Percentiles rank a stretch among this genome's conserved stretches.
phyloP scores from a whole-genome alignment of 2,797 vertebrate species.

The Syncerus caffer region DNA sequence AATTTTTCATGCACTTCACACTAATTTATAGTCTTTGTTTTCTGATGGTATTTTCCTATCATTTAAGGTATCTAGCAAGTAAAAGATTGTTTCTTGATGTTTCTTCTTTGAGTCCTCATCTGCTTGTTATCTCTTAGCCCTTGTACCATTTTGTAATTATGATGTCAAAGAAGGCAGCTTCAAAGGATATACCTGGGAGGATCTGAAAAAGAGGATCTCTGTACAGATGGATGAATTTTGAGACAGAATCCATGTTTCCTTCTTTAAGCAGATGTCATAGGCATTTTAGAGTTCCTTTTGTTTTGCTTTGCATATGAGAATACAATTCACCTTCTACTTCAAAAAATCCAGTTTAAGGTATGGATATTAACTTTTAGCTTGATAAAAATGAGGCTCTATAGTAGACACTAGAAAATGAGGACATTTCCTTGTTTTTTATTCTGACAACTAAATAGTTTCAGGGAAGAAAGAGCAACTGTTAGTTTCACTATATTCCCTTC shows the following conservation, averaged over 20 bases:
- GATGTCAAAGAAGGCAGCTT: constrained; percentile 53
- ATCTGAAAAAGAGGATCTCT: constrained; percentile 41
- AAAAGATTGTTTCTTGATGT: constrained; percentile 54
- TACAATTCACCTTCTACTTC: constrained; percentile 2
- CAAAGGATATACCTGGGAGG: constrained; percentile 40
- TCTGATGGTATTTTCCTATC: constrained; percentile 21
- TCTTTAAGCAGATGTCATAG: not conserved
- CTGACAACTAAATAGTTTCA: not conserved
- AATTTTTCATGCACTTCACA: constrained; percentile 20
- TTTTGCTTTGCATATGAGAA: constrained; percentile 35
- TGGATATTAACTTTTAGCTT: not conserved
- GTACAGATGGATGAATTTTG: constrained; percentile 2
- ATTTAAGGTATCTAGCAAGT: constrained; percentile 41
- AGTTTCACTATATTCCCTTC: not conserved
- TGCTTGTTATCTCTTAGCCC: constrained; percentile 61
- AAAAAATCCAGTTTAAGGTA: constrained; percentile 10
- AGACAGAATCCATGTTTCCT: constrained; percentile 43
- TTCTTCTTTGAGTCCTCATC: constrained; percentile 60
- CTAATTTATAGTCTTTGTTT: constrained; percentile 29
- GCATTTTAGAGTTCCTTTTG: constrained; percentile 48
- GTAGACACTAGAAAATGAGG: not conserved
- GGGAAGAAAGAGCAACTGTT: constrained; percentile 18
- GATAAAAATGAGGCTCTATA: not conserved
- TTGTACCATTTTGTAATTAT: constrained; percentile 65
- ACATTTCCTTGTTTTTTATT: constrained; percentile 22